A percentile compares a stretch with the other conserved stretches of the same genome.
phyloP scores from a whole-genome alignment of 1,140 invertebrate species.

The Platorchestia sp. region DNA sequence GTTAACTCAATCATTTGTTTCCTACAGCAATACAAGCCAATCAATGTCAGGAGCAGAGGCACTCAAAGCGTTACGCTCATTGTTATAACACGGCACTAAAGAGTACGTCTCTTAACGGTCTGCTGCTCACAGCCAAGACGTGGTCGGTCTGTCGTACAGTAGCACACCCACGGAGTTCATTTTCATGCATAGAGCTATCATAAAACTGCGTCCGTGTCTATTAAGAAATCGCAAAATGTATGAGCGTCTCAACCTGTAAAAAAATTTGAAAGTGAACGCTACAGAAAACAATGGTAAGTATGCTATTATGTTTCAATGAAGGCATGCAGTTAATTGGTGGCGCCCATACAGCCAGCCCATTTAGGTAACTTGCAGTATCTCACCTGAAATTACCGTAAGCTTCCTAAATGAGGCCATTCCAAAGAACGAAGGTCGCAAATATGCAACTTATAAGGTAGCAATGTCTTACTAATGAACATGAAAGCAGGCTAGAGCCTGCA shows the following conservation, averaged over 20 bases:
- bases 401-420: not conserved
- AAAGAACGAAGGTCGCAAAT: not conserved
- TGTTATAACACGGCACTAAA: not conserved
- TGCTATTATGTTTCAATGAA: not conserved
- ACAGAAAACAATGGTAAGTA: not conserved
- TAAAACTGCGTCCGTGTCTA: not conserved
- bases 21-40: not conserved
- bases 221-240: not conserved
- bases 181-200: not conserved
- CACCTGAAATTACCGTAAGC: not conserved
- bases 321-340: not conserved
- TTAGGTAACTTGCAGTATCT: not conserved
- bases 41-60: not conserved
- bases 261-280: not conserved
- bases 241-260: not conserved
- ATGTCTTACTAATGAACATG: not conserved
- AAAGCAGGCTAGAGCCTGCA: not conserved
- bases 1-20: not conserved
- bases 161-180: not conserved
- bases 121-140: not conserved
- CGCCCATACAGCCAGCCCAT: not conserved
- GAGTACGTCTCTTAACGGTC: not conserved
- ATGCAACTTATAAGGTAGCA: not conserved
- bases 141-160: not conserved
- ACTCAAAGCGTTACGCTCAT: not conserved